phyloP scores from a whole-genome alignment of 23 tunicate genomes.

The Ciona savignyi region DNA sequence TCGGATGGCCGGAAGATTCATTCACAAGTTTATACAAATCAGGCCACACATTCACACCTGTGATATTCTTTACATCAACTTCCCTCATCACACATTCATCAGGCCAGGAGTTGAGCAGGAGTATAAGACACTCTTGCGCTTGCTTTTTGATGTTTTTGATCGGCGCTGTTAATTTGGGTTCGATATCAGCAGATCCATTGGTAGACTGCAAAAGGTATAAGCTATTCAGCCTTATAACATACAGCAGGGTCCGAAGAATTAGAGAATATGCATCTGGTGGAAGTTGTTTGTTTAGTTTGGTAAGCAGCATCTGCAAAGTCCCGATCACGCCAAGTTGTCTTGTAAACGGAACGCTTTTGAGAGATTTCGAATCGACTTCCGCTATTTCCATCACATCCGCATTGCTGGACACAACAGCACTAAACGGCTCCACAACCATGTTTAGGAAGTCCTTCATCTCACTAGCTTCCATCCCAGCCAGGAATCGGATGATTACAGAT shows the following conservation, averaged over 20 bases:
- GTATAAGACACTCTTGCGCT: slow-evolving; percentile 18
- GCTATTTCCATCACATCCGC: background rate
- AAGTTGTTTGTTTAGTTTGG: slow-evolving; percentile 17
- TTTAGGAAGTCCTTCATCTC: slow-evolving; percentile 32
- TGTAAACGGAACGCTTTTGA: slow-evolving; percentile 39
- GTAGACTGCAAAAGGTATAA: background rate
- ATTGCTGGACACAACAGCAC: background rate
- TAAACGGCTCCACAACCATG: slow-evolving; percentile 18
- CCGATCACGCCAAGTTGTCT: slow-evolving; percentile 55
- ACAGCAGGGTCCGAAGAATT: slow-evolving; percentile 14
- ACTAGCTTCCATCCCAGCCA: slow-evolving; percentile 11
- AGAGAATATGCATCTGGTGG: slow-evolving; percentile 6
- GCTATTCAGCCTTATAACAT: background rate
- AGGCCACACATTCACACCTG: slow-evolving; percentile 31
- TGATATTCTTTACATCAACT: slow-evolving; percentile 23
- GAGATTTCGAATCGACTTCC: background rate
- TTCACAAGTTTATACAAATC: slow-evolving; percentile 47
- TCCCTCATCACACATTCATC: background rate
- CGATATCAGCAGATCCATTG: background rate
- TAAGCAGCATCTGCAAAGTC: slow-evolving; percentile 34
- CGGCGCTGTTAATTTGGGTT: slow-evolving; percentile 1
- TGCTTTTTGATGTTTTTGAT: slow-evolving; percentile 14
- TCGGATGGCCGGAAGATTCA: slow-evolving; percentile 58
- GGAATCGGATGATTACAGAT: slow-evolving; percentile 45
- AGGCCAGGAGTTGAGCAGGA: slow-evolving; percentile 43